phyloP scores from a whole-genome alignment of 2,888 invertebrate species.

The Aplocera efformata region DNA sequence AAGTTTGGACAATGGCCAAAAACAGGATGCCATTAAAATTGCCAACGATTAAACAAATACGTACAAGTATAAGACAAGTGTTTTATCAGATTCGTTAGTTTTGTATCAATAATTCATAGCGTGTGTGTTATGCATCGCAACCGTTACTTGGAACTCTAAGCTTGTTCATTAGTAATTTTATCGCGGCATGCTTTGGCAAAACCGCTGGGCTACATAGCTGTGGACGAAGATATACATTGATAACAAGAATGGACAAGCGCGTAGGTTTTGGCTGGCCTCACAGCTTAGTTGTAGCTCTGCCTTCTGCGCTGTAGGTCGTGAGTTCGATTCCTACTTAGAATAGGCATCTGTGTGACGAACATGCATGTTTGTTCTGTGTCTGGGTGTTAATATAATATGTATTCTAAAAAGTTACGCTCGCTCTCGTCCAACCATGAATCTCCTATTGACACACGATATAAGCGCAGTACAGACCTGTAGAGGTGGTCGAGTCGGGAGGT shows the following conservation, averaged over 20 bases:
- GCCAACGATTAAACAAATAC: conserved; percentile 54
- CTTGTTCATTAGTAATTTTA: conserved; percentile 73
- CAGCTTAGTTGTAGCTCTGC: no score
- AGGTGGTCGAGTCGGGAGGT: no score
- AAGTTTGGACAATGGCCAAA: conserved; percentile 38
- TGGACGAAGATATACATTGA: conserved; percentile 38
- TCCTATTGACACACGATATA: no score
- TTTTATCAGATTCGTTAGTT: conserved; percentile 70
- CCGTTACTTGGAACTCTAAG: conserved; percentile 78
- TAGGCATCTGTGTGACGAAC: no score
- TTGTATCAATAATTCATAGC: conserved; percentile 75
- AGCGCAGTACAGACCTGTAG: no score
- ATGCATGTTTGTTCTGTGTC: no score
- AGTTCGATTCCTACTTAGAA: no score
- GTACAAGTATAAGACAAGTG: conserved; percentile 66
- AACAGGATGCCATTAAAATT: conserved; percentile 40
- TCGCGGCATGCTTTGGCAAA: conserved; percentile 76
- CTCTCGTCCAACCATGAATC: no score
- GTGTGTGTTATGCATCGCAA: conserved; percentile 67
- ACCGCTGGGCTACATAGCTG: conserved; percentile 73
- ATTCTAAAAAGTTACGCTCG: no score
- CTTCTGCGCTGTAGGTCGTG: no score
- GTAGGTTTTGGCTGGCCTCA: no score
- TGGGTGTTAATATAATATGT: no score
- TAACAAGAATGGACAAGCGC: conserved; percentile 4